phyloP scores from a whole-genome alignment of 2,888 invertebrate genomes.

The Xiphydria camelus region DNA sequence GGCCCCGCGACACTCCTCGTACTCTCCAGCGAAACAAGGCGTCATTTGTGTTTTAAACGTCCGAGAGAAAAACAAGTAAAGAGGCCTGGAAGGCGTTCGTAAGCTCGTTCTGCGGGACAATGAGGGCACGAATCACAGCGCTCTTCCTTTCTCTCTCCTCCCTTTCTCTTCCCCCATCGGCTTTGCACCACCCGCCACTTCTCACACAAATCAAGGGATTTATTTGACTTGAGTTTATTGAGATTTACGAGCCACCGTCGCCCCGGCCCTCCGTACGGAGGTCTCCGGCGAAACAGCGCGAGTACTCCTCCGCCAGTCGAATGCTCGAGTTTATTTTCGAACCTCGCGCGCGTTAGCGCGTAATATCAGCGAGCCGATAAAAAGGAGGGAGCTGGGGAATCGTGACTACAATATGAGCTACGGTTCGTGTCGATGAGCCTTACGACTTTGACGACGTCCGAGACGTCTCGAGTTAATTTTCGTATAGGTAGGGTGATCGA shows the following conservation, averaged over 20 bases:
- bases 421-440: too few relatives aligned
- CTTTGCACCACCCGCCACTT: neutral
- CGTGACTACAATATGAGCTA: too few relatives aligned
- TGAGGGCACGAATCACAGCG: neutral
- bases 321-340: too few relatives aligned
- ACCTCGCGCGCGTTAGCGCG: too few relatives aligned
- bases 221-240: neutral
- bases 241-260: neutral
- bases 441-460: too few relatives aligned
- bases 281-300: conserved; percentile 1
- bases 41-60: neutral
- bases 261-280: conserved; percentile 4
- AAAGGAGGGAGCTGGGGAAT: too few relatives aligned
- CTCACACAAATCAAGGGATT: neutral
- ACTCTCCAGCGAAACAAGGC: conserved; percentile 1
- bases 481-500: too few relatives aligned
- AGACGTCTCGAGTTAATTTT: too few relatives aligned
- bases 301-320: conserved; percentile 4
- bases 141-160: neutral
- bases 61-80: neutral
- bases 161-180: too few relatives aligned
- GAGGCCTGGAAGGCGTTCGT: neutral
- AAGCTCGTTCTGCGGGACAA: neutral
- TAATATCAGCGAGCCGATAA: too few relatives aligned
- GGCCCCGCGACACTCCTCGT: neutral